Evolutionary conservation across 1,140 invertebrate genomes (phyloP).

Genomic region (Dendroctonus valens): DNA sequence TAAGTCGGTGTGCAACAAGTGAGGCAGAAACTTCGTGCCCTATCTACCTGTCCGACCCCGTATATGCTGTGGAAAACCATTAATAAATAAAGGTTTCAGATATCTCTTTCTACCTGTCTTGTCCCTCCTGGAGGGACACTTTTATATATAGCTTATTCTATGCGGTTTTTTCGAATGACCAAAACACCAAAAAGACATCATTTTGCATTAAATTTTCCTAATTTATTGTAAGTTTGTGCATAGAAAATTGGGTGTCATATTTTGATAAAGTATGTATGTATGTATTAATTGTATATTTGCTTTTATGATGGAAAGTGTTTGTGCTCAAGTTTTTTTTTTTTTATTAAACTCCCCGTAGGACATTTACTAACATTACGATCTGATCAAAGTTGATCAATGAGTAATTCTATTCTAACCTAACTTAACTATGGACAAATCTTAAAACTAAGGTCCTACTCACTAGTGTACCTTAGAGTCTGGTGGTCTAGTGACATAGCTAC

Average conservation of each 20-base stretch:
- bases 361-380: too few relatives aligned
- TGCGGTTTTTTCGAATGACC: background rate
- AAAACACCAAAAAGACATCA: too few relatives aligned
- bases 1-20: conserved; percentile 42
- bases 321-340: too few relatives aligned
- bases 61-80: conserved; percentile 36
- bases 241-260: background rate
- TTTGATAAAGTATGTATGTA: background rate
- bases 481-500: too few relatives aligned
- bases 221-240: background rate
- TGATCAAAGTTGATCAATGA: too few relatives aligned
- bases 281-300: too few relatives aligned
- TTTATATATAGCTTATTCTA: background rate
- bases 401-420: too few relatives aligned
- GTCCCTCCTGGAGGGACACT: conserved; percentile 4
- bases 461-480: too few relatives aligned
- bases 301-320: too few relatives aligned
- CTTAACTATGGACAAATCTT: too few relatives aligned
- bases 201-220: background rate
- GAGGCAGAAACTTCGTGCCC: conserved; percentile 39
- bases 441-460: too few relatives aligned
- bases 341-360: too few relatives aligned
- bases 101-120: conserved; percentile 39
- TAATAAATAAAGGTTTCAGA: conserved; percentile 40
- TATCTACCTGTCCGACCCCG: conserved; percentile 41